phyloP scores from a whole-genome alignment of 35 echinoderm and acorn worm species.

The Amphiura filiformis region DNA sequence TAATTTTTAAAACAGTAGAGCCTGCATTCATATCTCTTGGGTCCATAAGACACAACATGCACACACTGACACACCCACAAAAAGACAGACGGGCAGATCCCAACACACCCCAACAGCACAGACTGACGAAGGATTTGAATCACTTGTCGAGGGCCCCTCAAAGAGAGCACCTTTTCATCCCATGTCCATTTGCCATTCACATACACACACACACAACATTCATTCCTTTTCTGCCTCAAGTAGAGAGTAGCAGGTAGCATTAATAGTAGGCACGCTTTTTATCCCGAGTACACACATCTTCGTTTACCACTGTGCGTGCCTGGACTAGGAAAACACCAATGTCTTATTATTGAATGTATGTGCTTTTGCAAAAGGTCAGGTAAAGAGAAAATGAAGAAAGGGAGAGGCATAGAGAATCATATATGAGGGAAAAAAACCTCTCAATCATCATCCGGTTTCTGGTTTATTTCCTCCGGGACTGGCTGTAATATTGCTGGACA shows the following conservation, averaged over 20 bases:
- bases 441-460: background rate
- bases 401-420: too few relatives aligned
- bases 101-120: too few relatives aligned
- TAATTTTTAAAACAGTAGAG: too few relatives aligned
- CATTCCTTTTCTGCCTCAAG: background rate
- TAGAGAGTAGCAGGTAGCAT: background rate
- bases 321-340: slow-evolving; percentile 7
- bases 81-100: too few relatives aligned
- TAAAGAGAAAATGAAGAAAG: background rate
- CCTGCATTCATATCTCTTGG: too few relatives aligned
- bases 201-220: background rate
- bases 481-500: background rate
- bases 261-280: slow-evolving; percentile 8
- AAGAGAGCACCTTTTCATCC: background rate
- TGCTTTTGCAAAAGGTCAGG: slow-evolving; percentile 7
- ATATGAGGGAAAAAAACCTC: background rate
- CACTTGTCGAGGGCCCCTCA: background rate
- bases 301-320: background rate
- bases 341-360: background rate
- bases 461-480: background rate
- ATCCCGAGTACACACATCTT: background rate
- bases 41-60: too few relatives aligned
- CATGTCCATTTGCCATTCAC: background rate
- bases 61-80: too few relatives aligned
- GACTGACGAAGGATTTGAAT: too few relatives aligned